Percentiles rank a stretch among this genome's conserved stretches.
phyloP scores from a whole-genome alignment of 2,888 invertebrate species.

The Augiades crinisus region DNA sequence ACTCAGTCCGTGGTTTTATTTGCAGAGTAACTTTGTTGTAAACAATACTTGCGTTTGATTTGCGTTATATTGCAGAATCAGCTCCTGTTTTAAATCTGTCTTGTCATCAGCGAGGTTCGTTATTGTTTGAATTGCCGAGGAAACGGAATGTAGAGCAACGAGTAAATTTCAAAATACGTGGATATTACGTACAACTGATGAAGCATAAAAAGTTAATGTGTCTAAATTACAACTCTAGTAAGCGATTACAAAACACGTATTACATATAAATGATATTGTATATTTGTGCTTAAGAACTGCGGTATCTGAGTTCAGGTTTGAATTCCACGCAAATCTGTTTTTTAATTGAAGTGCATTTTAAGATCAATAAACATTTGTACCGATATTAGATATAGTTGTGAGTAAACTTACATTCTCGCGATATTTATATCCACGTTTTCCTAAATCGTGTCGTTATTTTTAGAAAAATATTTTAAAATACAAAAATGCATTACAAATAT shows the following conservation, averaged over 20 bases:
- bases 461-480: too few species aligned
- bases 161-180: constrained; percentile 17
- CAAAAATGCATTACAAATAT: too few species aligned
- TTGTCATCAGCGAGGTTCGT: constrained; percentile 17
- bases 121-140: constrained; percentile 22
- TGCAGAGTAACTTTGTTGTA: constrained; percentile 4
- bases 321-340: too few species aligned
- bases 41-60: constrained; percentile 9
- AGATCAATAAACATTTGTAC: too few species aligned
- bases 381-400: too few species aligned
- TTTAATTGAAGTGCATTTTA: too few species aligned
- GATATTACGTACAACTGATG: constrained; percentile 20
- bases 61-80: constrained; percentile 19
- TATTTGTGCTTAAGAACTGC: too few species aligned
- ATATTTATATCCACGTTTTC: too few species aligned
- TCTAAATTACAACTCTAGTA: constrained; percentile 12
- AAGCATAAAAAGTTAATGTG: constrained; percentile 20
- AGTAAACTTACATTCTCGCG: too few species aligned
- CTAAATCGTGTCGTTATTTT: too few species aligned
- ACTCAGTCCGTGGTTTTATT: constrained; percentile 4
- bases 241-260: constrained; percentile 12
- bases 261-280: too few species aligned
- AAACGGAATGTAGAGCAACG: constrained; percentile 21
- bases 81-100: constrained; percentile 17
- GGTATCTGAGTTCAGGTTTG: too few species aligned